Conservation (phyloP, 2,113 vertebrate species). For the Orientallactaga bullata region DNA sequence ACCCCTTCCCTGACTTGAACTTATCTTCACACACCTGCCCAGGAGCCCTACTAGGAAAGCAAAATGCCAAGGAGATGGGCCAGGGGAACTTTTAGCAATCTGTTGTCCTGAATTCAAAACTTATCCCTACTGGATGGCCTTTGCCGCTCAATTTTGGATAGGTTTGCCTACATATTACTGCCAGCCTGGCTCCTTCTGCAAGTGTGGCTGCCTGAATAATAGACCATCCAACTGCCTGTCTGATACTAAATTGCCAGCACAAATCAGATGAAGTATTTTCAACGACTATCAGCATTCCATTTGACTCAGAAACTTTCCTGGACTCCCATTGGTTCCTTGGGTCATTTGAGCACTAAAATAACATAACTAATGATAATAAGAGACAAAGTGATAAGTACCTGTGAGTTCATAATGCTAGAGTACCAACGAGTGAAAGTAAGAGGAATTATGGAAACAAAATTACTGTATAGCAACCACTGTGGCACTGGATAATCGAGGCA, state of each 20-base stretch:
- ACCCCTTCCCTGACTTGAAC: no score
- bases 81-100: not conserved
- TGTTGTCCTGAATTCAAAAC: not conserved
- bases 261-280: not conserved
- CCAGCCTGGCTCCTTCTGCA: not conserved
- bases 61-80: not conserved
- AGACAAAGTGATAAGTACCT: conserved; percentile 16
- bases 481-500: not conserved
- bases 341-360: conserved; percentile 36
- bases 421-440: not conserved
- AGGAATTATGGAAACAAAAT: conserved; percentile 15
- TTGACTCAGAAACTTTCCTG: conserved; percentile 17
- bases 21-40: no score
- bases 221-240: not conserved
- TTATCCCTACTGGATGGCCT: not conserved
- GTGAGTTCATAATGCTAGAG: not conserved
- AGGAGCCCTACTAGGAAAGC: not conserved
- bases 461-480: not conserved
- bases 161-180: not conserved
- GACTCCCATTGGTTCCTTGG: not conserved
- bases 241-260: not conserved
- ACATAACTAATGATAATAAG: not conserved
- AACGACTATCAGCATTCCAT: not conserved
- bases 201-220: not conserved
- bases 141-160: not conserved